Base-by-base conservation (phyloP, 2,113 vertebrate species). In the Macroglossus sobrinus region DNA sequence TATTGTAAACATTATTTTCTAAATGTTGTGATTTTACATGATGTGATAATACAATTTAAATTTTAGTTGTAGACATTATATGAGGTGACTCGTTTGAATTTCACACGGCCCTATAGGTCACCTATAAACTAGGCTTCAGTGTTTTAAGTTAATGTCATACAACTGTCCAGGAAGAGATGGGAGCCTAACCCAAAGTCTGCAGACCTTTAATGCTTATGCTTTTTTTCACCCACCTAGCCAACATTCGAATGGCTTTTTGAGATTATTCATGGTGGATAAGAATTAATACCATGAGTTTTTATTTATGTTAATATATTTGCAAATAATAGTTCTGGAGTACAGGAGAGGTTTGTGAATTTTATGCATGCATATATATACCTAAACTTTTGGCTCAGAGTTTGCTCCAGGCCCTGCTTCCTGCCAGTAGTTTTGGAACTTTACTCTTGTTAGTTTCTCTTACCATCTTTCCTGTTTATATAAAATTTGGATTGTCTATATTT, bases 401-500 rank as follows among this genome's bases (percentile, higher is more conserved):
- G n/a, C 53, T 80, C 47, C 16, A n/a, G 50, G 30, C 55, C 11
- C 40, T 63, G 19, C 43, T 96, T 88, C 76, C 69, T 66, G 74
- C 38, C n/a, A 50, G 26, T 45, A 84, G 35, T 84, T 95, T 71
- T 57, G 21, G 47, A 81, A 43, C 45, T 88, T 88, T 18, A 64
- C 53, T 76, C 12, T 61, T 75, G 7, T 95, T 85, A 43, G 12
- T 85, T 76, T 96, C 93, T 93, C 28, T 75, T 96, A 50, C 53
- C 11, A 50, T 94, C 85, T n/a, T 92, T 93, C 92, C 82, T 96
- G 21, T 93, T 95, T 89, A 66, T 74, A 38, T 92, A 45, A 89
- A 69, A 82, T 95, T 90, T 78, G 38, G 30, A 40, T 96, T 91
- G 61, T 81, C 59, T 85, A 4, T 69, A n/a, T 72, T 92, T 94